Base-by-base conservation (phyloP, 1,140 invertebrate species). In the Gyrodactylus salaris region DNA sequence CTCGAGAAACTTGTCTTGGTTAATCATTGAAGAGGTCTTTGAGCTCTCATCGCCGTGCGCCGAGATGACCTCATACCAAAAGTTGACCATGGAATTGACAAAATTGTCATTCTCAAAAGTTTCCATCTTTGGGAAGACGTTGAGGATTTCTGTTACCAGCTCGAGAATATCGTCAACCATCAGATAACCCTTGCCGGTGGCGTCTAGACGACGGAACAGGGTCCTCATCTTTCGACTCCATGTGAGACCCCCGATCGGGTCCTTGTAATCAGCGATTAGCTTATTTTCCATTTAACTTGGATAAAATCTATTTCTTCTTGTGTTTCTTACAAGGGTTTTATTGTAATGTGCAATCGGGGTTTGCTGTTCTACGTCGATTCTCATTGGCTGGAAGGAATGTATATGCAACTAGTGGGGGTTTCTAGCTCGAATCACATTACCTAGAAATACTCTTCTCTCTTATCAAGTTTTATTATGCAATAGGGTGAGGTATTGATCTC, bases 211-310 rank as follows among this genome's bases (percentile, higher is more conserved):
- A n/a, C 68, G 7, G 72, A 68, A 73, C 1, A 73, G 26, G 2
- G 72, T 73, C 26, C 72, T 2, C 72, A 71, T 72, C 26, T 73
- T 73, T 23, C 72, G 34, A 1, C 20, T 16, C 72, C 72, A 73
- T 23, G 23, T 25, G 19, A 26, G 72, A 24, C 26, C 72, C 1
- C 72, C 34, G 20, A 26, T 24, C 2, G n/a, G 1, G n/a, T 27
- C 26, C 1, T 21, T 24, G 21, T 68, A 73, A 23, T 73, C 72
- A 23, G 7, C 7, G 7, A 54, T 54, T 54, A 54, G n/a, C 34
- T 54, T 54, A 54, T 54, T n/a, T 54, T 54, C 34, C 34, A 54
- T 54, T 54, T 16, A n/a, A n/a, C n/a, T n/a, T n/a, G n/a, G n/a
- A n/a, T n/a, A n/a, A n/a, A n/a, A n/a, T n/a, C n/a, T n/a, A n/a